Conservation (phyloP, 2,797 vertebrate genomes). For the Spea hammondii region DNA sequence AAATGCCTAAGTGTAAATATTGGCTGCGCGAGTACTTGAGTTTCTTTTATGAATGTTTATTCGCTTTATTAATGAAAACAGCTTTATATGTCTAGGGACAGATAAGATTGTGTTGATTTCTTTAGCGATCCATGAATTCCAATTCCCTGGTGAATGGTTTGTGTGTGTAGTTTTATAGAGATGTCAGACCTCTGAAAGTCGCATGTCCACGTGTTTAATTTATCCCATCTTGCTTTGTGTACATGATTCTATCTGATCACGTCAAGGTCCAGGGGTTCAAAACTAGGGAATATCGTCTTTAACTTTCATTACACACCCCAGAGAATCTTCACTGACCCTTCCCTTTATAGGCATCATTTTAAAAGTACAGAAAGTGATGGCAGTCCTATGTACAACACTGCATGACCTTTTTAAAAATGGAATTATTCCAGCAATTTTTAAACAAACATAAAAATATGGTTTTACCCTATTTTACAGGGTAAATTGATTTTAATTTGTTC, state of each 20-base stretch:
- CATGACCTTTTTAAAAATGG: too few species aligned
- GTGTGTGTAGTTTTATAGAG: conserved; percentile 10
- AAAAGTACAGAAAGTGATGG: too few species aligned
- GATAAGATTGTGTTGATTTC: not conserved
- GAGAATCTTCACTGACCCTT: conserved; percentile 8
- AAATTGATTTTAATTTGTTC: too few species aligned
- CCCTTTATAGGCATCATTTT: not conserved
- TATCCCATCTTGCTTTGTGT: conserved; percentile 11
- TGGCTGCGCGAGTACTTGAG: too few species aligned
- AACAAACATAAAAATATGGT: too few species aligned
- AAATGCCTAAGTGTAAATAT: too few species aligned
- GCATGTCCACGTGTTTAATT: conserved; percentile 26
- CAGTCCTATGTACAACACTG: too few species aligned
- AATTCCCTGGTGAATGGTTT: conserved; percentile 2
- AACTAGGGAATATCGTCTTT: conserved; percentile 17
- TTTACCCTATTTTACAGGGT: too few species aligned
- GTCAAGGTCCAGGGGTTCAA: not conserved
- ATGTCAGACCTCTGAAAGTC: conserved; percentile 18
- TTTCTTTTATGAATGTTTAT: too few species aligned
- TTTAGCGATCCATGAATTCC: not conserved
- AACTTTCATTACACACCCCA: conserved; percentile 34
- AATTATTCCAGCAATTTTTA: too few species aligned
- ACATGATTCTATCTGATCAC: conserved; percentile 1
- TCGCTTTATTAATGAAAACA: too few species aligned
- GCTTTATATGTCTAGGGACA: too few species aligned